Evolutionary conservation across 2,113 vertebrate genomes (phyloP).

Genomic region (Sylvietta virens): DNA sequence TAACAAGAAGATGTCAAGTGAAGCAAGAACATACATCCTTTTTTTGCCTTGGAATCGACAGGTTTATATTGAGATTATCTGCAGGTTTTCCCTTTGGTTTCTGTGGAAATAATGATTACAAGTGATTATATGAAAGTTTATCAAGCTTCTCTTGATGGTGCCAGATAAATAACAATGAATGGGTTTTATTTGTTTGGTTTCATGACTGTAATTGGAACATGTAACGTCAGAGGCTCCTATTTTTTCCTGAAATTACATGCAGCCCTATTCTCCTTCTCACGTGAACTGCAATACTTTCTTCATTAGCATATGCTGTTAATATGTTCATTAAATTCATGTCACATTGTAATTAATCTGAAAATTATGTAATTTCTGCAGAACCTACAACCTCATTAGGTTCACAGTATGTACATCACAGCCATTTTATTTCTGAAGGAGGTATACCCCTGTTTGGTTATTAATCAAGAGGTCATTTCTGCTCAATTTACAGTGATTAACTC

Average conservation of each 20-base stretch:
- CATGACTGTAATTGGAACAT: background rate
- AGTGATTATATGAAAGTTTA: background rate
- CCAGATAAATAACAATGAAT: background rate
- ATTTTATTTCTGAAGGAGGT: background rate
- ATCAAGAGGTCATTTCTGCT: conserved; percentile 30
- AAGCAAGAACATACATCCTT: background rate
- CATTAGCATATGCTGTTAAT: conserved; percentile 29
- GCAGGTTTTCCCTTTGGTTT: background rate
- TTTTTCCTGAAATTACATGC: background rate
- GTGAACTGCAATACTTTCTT: background rate
- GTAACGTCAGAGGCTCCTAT: background rate
- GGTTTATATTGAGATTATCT: background rate
- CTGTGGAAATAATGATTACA: background rate
- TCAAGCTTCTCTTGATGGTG: background rate
- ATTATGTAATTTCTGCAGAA: conserved; percentile 52
- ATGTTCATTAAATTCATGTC: conserved; percentile 49
- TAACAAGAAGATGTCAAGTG: background rate
- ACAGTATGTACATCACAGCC: conserved; percentile 34
- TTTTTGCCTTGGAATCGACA: background rate
- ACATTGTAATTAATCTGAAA: conserved; percentile 54
- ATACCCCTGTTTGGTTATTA: conserved; percentile 7
- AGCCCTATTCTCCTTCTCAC: background rate
- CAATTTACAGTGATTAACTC: background rate
- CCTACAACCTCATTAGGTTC: conserved; percentile 55
- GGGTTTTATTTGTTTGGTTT: background rate